Conservation (phyloP, 2,113 vertebrate species). For the Acanthochromis polyacanthus region DNA sequence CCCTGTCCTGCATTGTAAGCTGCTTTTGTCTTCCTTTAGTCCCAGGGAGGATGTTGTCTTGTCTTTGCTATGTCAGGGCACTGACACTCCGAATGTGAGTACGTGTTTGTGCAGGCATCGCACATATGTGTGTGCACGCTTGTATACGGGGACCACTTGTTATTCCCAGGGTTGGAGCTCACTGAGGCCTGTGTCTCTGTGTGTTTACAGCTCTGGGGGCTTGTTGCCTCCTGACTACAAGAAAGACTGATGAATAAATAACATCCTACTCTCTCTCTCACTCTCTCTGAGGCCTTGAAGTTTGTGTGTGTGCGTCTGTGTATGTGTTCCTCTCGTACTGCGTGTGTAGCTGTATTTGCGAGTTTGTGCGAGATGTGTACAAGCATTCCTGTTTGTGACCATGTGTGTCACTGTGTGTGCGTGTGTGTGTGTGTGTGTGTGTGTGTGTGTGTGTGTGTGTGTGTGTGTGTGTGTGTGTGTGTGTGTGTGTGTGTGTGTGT, state of each 20-base stretch:
- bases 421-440: slow-evolving; percentile 65
- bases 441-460: slow-evolving; percentile 62
- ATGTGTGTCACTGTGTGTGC: slow-evolving; percentile 54
- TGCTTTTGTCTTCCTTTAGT: slow-evolving; percentile 64
- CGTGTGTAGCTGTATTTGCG: slow-evolving; percentile 25
- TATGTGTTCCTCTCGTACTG: slow-evolving; percentile 9
- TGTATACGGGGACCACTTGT: slow-evolving; percentile 81
- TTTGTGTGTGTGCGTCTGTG: slow-evolving; percentile 38
- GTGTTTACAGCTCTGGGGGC: slow-evolving; percentile 86
- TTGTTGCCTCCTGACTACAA: slow-evolving; percentile 85
- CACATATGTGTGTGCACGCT: slow-evolving; percentile 45
- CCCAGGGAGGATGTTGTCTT: slow-evolving; percentile 67
- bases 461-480: slow-evolving; percentile 57
- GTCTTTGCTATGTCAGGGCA: slow-evolving; percentile 63
- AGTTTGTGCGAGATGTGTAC: slow-evolving; percentile 33
- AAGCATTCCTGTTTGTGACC: slow-evolving; percentile 64
- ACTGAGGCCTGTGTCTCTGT: slow-evolving; percentile 73
- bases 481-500: slow-evolving; percentile 52
- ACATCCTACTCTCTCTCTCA: slow-evolving; percentile 78
- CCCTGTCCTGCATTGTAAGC: slow-evolving; percentile 41
- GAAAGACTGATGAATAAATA: slow-evolving; percentile 87
- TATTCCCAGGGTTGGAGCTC: slow-evolving; percentile 84
- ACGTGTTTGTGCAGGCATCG: slow-evolving; percentile 61
- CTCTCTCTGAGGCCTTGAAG: slow-evolving; percentile 74
- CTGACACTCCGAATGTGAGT: slow-evolving; percentile 51